Percentiles rank a stretch among this genome's conserved stretches.
Conservation (phyloP, 2,888 invertebrate species). For the Stramonita haemastoma region DNA sequence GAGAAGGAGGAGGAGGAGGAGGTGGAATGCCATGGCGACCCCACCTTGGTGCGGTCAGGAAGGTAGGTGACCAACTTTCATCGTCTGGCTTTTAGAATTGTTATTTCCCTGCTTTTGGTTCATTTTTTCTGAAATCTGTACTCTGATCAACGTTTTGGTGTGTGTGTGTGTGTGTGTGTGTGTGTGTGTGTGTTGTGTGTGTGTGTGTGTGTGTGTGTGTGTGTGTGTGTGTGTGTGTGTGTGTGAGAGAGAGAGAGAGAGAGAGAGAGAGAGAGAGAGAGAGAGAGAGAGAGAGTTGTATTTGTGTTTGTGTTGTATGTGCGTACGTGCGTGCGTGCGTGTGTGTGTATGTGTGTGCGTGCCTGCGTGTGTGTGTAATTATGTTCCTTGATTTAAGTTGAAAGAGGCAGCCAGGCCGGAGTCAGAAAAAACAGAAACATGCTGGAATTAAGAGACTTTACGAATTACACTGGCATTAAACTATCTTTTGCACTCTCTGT, state of each 20-base stretch:
- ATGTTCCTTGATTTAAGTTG: too few relatives aligned
- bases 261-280: too few relatives aligned
- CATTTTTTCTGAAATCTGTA: not conserved
- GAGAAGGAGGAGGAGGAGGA: conserved; percentile 89
- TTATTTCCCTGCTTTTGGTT: not conserved
- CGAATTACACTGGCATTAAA: too few relatives aligned
- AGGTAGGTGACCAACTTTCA: conserved; percentile 72
- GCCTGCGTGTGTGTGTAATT: not conserved
- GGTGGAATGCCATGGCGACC: conserved; percentile 88
- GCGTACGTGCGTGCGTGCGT: not conserved
- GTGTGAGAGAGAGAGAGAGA: not conserved
- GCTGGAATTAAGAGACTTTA: too few relatives aligned
- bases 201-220: not conserved
- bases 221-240: not conserved
- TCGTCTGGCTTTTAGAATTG: not conserved
- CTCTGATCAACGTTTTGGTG: not conserved
- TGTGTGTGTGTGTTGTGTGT: not conserved
- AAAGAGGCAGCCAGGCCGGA: too few relatives aligned
- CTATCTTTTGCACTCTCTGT: too few relatives aligned
- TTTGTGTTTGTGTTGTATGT: not conserved
- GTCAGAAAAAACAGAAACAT: too few relatives aligned
- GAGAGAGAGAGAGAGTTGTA: too few relatives aligned
- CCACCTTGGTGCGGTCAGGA: conserved; percentile 86
- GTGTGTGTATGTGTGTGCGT: not conserved
- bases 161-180: not conserved